Percentiles rank a stretch among this genome's conserved stretches.
Conservation (phyloP, 2,113 vertebrate species). For the Tenebrosternarchus preto region DNA sequence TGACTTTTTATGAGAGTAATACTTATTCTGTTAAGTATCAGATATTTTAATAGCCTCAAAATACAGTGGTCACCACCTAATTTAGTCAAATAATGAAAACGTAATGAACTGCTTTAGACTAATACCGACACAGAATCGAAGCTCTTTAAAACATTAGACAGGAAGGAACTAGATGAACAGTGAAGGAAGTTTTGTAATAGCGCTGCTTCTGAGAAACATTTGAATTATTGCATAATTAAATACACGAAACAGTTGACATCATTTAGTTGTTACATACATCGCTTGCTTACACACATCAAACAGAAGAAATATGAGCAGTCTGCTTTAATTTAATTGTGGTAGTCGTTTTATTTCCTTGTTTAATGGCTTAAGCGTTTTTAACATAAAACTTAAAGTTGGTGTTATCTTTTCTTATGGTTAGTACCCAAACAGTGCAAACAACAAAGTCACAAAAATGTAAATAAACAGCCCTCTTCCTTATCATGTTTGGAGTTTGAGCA, state of each 20-base stretch:
- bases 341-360: too few species aligned
- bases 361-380: not conserved
- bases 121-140: not conserved
- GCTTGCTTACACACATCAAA: not conserved
- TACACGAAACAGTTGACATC: not conserved
- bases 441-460: too few species aligned
- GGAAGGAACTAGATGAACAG: constrained; percentile 22
- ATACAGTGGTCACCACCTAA: not conserved
- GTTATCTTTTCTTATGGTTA: too few species aligned
- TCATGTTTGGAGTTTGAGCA: too few species aligned
- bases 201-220: not conserved
- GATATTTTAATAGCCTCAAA: not conserved
- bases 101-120: too few species aligned
- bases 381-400: too few species aligned
- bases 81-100: too few species aligned
- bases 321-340: not conserved
- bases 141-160: not conserved
- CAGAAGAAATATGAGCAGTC: not conserved
- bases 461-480: too few species aligned
- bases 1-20: not conserved
- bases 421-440: too few species aligned
- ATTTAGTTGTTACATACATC: not conserved
- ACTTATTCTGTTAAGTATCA: not conserved
- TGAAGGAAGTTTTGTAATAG: constrained; percentile 29
- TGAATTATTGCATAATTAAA: not conserved